Conservation (phyloP, 1,140 invertebrate species). For the Drosophila tsacasi region DNA sequence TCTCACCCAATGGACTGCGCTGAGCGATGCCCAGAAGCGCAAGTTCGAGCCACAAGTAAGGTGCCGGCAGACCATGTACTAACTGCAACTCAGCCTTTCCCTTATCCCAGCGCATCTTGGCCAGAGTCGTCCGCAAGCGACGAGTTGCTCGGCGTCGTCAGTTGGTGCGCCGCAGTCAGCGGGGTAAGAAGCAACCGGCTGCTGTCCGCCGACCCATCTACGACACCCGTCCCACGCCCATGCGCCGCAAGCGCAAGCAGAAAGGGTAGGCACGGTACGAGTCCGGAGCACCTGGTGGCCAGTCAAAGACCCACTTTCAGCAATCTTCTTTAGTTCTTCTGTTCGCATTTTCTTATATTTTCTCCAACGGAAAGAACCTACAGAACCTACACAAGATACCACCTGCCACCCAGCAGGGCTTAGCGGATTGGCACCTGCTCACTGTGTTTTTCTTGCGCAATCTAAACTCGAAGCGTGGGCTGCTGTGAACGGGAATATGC, state of each 20-base stretch:
- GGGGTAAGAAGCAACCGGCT: not conserved
- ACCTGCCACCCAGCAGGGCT: not conserved
- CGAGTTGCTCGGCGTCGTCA: not conserved
- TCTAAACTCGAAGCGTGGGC: conserved; percentile 3
- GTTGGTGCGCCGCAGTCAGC: conserved; percentile 3
- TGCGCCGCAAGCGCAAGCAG: conserved; percentile 7
- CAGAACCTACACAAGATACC: not conserved
- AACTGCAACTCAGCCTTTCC: not conserved
- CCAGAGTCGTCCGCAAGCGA: conserved; percentile 16
- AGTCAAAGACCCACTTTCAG: not conserved
- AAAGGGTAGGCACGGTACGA: not conserved
- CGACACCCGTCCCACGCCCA: conserved; percentile 2
- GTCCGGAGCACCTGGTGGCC: not conserved
- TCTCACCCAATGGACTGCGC: conserved; percentile 23
- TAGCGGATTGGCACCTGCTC: not conserved
- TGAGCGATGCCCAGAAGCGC: conserved; percentile 27
- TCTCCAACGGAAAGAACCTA: not conserved
- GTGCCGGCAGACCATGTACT: not conserved
- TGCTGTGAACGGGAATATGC: conserved; percentile 7
- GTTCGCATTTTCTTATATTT: not conserved
- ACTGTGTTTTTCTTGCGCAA: conserved; percentile 6
- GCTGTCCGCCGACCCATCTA: conserved; percentile 42
- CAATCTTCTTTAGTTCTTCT: not conserved
- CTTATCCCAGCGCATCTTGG: conserved; percentile 36
- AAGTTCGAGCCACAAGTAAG: conserved; percentile 47